Base-by-base conservation (phyloP, 2,797 vertebrate genomes). In the Limnodromus scolopaceus region DNA sequence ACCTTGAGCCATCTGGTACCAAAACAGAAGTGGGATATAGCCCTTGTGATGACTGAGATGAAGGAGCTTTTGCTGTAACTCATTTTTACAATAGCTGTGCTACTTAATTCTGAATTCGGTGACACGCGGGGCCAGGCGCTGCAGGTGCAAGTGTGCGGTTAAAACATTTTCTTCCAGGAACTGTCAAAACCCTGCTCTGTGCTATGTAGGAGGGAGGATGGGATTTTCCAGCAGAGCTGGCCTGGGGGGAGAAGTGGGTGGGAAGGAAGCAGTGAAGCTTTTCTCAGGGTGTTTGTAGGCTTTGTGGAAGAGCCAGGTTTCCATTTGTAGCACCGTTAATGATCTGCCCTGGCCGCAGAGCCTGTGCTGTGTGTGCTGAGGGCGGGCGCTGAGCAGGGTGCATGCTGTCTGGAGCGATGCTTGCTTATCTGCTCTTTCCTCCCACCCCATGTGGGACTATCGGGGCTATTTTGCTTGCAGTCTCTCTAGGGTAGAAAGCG, bases 1-100 rank as follows among this genome's bases (percentile, higher is more conserved):
- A 94, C 89, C 94, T 81, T 55, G 85, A 96, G 93, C 94, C 94
- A 94, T 96, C 91, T 96, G 96, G 85, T 96, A 92, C 96, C 92
- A 70, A 94, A 94, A 90, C 93, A 94, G 96, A 89, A 95, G 93
- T 48, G 75, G 84, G 87, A 61, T 89, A 43, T 48, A 91, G 92
- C 75, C 92, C 84, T 92, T 84, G 90, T 79, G 92, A 91, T 91
- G 92, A 60, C 86, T 79, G 94, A 94, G 94, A 95, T 92, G 91
- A 90, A 93, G 96, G 89, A 87, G 91, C 75, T 82, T 75, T 88
- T 82, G 84, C 88, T 92, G 65, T 83, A 93, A 75, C 75, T 89
- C 88, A 58, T 90, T 95, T 96, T 92, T 92, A 93, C 87, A 93
- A 91, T 88, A 81, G 91, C 94, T 85, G 53, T 23, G 84, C 91